Evolutionary conservation across 2,797 vertebrate genomes (phyloP).

Genomic region (Sus cebifrons): DNA sequence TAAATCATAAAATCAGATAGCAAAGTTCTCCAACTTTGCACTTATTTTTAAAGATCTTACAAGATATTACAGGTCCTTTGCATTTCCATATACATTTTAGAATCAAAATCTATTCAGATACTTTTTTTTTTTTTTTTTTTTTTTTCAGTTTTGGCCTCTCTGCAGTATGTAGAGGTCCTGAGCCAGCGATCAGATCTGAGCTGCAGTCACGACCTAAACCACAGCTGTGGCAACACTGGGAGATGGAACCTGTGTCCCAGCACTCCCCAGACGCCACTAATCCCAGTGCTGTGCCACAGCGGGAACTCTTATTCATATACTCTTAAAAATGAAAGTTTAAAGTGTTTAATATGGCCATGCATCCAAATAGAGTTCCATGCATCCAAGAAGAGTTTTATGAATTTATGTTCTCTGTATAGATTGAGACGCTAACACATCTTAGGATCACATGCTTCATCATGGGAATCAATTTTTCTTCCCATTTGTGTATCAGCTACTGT

Average conservation of each 20-base stretch:
- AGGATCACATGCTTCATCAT: neutral
- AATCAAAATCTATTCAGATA: slow-evolving; percentile 10
- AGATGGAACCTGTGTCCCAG: too few species aligned
- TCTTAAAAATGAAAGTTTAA: slow-evolving; percentile 11
- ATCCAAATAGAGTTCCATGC: neutral
- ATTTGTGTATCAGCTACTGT: neutral
- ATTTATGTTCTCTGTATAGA: neutral
- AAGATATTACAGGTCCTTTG: slow-evolving; percentile 16
- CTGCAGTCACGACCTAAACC: too few species aligned
- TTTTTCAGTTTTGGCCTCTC: too few species aligned
- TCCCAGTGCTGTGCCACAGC: too few species aligned
- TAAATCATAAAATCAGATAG: slow-evolving; percentile 52
- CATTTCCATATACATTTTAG: slow-evolving; percentile 8
- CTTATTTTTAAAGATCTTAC: slow-evolving; percentile 48
- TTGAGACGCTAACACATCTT: neutral
- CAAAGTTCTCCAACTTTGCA: neutral
- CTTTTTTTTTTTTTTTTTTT: neutral
- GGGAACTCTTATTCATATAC: neutral
- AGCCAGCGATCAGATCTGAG: too few species aligned
- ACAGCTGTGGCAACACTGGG: too few species aligned
- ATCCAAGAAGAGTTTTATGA: neutral
- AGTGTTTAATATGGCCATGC: neutral
- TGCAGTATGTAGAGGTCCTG: too few species aligned
- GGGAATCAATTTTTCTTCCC: slow-evolving; percentile 8
- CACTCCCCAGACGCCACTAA: too few species aligned